phyloP scores from a whole-genome alignment of 30 jellyfish, hydroid and myxozoan genomes.

The Nemopilema nomurai region DNA sequence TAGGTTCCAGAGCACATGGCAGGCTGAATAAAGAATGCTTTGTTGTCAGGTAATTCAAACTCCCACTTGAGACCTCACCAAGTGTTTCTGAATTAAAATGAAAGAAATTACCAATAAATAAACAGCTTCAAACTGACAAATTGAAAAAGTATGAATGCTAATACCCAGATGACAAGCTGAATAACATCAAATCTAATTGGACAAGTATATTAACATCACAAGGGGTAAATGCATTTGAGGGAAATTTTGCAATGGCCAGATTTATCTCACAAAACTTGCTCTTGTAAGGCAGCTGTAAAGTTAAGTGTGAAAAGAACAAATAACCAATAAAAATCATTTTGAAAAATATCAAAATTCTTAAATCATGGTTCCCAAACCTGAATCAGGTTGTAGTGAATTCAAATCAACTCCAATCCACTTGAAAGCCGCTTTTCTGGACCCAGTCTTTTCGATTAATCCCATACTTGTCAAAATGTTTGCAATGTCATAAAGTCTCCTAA shows the following conservation, averaged over 20 bases:
- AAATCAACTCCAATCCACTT: slow-evolving; percentile 85
- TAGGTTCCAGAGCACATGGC: slow-evolving; percentile 29
- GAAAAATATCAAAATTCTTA: no score
- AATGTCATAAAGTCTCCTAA: slow-evolving; percentile 86
- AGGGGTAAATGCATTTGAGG: no score
- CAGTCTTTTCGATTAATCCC: slow-evolving; percentile 71
- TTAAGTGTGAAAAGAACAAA: no score
- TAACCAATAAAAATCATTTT: no score
- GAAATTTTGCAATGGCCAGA: no score
- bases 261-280: no score
- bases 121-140: background rate
- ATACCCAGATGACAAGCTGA: no score
- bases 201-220: no score
- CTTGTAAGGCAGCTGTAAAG: no score
- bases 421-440: slow-evolving; percentile 80
- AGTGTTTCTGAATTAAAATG: slow-evolving; percentile 15
- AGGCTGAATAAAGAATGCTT: slow-evolving; percentile 53
- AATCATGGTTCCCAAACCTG: slow-evolving; percentile 17
- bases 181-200: no score
- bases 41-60: slow-evolving; percentile 18
- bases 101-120: background rate
- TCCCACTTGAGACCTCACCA: slow-evolving; percentile 28
- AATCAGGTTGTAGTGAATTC: slow-evolving; percentile 55
- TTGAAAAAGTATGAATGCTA: background rate
- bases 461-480: slow-evolving; percentile 87